Conservation (phyloP, 23 tunicate species). For the Diplosoma virens region DNA sequence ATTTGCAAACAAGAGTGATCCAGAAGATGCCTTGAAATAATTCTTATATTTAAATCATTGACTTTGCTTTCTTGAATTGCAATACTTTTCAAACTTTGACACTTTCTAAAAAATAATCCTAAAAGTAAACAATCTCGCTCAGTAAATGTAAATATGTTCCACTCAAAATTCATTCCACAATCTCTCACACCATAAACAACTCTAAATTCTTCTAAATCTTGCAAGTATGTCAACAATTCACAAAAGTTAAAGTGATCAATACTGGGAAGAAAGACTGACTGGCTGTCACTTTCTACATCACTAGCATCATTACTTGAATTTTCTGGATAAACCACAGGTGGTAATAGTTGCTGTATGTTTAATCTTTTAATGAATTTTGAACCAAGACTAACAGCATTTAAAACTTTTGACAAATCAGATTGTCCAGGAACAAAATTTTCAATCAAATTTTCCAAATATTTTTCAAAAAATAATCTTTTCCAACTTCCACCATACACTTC, state of each 20-base stretch:
- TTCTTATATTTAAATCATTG: constrained; percentile 72
- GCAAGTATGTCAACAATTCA: constrained; percentile 43
- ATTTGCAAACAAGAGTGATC: constrained; percentile 77
- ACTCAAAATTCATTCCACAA: constrained; percentile 99
- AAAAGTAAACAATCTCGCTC: constrained; percentile 81
- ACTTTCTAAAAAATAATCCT: constrained; percentile 53
- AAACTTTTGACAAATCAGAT: constrained; percentile 49
- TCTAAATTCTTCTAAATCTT: constrained; percentile 69
- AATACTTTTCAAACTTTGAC: constrained; percentile 50
- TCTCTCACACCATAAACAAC: constrained; percentile 72
- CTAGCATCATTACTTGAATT: constrained; percentile 63
- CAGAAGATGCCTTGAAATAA: constrained; percentile 61
- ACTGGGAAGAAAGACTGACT: constrained; percentile 64
- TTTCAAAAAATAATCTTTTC: constrained; percentile 94
- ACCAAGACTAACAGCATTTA: constrained; percentile 62
- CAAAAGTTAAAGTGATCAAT: constrained; percentile 93
- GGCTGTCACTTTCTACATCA: constrained; percentile 66
- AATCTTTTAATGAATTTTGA: constrained; percentile 60
- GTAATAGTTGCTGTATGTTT: constrained; percentile 78
- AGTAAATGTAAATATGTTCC: constrained; percentile 90
- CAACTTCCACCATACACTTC: constrained; percentile 79
- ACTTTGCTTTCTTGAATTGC: constrained; percentile 79
- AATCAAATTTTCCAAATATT: constrained; percentile 59
- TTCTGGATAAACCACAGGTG: constrained; percentile 66
- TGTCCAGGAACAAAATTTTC: constrained; percentile 92